Percentiles rank a stretch among this genome's conserved stretches.
Evolutionary conservation across 2,113 vertebrate genomes (phyloP).

Genomic region (Piaya cayana): DNA sequence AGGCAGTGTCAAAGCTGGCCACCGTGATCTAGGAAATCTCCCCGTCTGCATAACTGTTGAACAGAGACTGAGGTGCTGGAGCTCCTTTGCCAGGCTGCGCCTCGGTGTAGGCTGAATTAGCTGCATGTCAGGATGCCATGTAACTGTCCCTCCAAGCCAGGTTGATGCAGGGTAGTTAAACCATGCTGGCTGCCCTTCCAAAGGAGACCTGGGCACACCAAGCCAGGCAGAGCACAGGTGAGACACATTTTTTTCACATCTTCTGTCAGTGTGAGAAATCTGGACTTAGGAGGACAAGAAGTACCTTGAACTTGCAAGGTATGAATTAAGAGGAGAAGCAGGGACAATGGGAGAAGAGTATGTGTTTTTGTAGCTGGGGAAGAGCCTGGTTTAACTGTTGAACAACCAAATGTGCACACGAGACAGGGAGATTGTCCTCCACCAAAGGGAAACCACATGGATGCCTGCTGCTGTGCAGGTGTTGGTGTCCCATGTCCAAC

Average conservation of each 20-base stretch:
- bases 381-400: neutral
- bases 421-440: neutral
- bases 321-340: neutral
- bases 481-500: neutral
- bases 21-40: neutral
- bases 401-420: neutral
- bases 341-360: neutral
- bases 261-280: neutral
- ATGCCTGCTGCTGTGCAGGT: neutral
- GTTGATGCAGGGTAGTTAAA: neutral
- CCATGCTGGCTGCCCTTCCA: neutral
- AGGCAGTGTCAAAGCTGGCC: neutral
- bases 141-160: neutral
- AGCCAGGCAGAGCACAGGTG: neutral
- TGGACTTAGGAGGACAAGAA: neutral
- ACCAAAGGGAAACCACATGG: neutral
- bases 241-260: neutral
- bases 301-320: neutral
- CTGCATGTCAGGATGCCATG: neutral
- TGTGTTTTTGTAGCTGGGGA: neutral
- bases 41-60: neutral
- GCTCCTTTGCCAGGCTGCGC: neutral
- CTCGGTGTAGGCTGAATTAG: rapidly evolving
- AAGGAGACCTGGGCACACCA: neutral
- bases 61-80: neutral